Conservation (phyloP, 2,113 vertebrate species). For the Gyps fulvus region DNA sequence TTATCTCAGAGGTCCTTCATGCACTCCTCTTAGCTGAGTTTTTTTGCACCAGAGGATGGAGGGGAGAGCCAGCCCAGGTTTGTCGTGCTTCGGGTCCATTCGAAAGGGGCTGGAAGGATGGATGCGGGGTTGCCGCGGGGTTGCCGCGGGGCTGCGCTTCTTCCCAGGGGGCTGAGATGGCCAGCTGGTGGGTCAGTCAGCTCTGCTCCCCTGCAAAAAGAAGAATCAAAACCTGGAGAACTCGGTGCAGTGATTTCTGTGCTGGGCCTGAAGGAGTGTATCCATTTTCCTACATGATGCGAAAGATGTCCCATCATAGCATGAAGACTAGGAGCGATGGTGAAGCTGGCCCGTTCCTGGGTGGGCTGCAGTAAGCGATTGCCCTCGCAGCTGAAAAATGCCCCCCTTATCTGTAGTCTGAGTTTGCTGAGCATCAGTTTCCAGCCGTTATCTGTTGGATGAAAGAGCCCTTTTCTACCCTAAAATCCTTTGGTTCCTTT, state of each 20-base stretch:
- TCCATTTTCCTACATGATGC: fast-evolving
- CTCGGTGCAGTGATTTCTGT: background rate
- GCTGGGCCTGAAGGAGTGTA: fast-evolving
- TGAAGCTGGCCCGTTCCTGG: fast-evolving
- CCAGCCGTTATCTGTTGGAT: background rate
- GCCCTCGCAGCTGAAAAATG: background rate
- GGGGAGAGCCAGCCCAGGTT: background rate
- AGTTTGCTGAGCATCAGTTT: background rate
- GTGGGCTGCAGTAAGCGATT: background rate
- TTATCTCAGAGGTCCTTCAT: background rate
- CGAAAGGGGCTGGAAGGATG: background rate
- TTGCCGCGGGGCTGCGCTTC: background rate
- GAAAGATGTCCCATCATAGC: fast-evolving
- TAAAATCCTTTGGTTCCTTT: background rate
- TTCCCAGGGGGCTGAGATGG: background rate
- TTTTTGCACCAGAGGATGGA: background rate
- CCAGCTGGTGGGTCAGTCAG: fast-evolving
- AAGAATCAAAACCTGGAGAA: background rate
- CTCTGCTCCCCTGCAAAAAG: background rate
- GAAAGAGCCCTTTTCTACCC: background rate
- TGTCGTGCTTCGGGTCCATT: background rate
- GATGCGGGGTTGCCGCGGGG: background rate
- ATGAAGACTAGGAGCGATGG: background rate
- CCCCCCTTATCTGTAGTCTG: background rate
- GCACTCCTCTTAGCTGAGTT: background rate